These are phyloP conservation scores for Pelobates cultripes DNA, from an alignment of 2,797 vertebrate genomes.

Conservation along the genomic window DNA sequence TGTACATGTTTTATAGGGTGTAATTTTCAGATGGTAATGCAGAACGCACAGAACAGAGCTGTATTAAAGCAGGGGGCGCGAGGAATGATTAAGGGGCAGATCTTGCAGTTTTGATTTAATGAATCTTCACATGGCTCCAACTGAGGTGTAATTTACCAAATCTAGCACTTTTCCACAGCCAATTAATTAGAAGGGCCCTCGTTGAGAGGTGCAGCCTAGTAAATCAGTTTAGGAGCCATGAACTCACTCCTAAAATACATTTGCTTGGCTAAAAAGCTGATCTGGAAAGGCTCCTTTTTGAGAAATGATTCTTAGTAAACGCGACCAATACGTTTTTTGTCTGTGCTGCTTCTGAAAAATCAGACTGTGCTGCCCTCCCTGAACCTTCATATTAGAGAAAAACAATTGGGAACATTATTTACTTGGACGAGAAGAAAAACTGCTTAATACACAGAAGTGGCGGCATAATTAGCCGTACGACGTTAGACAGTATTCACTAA, in stretches of 20 bases:
- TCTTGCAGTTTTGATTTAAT: conserved; percentile 56
- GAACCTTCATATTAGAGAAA: conserved; percentile 1
- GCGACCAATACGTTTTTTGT: neutral
- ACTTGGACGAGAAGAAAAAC: neutral
- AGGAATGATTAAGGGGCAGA: conserved; percentile 49
- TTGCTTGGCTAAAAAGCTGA: conserved; percentile 21
- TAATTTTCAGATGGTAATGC: too few relatives aligned
- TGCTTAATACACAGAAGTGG: too few relatives aligned
- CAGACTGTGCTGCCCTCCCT: neutral
- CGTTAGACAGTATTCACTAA: too few relatives aligned
- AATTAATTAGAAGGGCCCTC: conserved; percentile 64
- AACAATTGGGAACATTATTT: neutral
- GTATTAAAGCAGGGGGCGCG: neutral
- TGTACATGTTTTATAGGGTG: too few relatives aligned
- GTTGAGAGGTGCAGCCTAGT: conserved; percentile 56
- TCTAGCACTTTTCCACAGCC: conserved; percentile 62
- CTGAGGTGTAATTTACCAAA: conserved; percentile 64
- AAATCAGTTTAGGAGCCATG: conserved; percentile 58
- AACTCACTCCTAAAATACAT: conserved; percentile 55
- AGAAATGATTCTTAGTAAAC: neutral
- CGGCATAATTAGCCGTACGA: too few relatives aligned
- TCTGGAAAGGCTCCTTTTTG: neutral
- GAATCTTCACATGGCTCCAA: conserved; percentile 57
- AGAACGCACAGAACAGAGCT: too few relatives aligned
- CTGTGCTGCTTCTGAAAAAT: neutral